Evolutionary conservation across 2,888 invertebrate species (phyloP).

Genomic region (Eurytoma adleriae): DNA sequence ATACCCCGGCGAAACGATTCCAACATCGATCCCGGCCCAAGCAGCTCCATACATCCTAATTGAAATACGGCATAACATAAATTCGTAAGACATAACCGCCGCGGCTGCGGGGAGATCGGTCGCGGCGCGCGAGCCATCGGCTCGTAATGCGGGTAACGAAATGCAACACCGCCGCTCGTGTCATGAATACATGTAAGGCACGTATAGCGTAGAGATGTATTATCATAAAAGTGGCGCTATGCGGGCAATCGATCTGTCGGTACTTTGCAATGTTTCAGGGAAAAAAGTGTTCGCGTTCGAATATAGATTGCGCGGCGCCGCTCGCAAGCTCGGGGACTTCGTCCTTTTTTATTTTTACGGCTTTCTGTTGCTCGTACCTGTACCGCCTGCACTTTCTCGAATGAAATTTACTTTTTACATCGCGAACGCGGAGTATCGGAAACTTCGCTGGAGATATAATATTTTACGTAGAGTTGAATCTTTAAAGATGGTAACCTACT

Average conservation of each 20-base stretch:
- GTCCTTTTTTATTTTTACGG: neutral
- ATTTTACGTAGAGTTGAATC: neutral
- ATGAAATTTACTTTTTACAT: conserved; percentile 6
- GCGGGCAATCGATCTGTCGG: conserved; percentile 49
- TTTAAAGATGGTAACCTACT: neutral
- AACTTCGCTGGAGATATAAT: neutral
- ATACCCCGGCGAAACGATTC: neutral
- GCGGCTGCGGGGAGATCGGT: neutral
- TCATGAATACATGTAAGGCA: conserved; percentile 37
- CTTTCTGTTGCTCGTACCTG: neutral
- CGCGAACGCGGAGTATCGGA: neutral
- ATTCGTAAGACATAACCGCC: conserved; percentile 1
- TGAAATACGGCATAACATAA: conserved; percentile 11
- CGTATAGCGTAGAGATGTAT: conserved; percentile 34
- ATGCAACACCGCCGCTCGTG: conserved; percentile 14
- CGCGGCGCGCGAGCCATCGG: conserved; percentile 22
- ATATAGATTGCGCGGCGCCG: conserved; percentile 15
- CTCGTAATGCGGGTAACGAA: conserved; percentile 37
- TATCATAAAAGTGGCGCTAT: conserved; percentile 44
- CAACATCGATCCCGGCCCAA: neutral
- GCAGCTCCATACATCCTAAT: conserved; percentile 14
- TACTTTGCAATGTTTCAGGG: conserved; percentile 39
- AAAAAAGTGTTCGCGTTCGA: conserved; percentile 20
- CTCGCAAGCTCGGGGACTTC: neutral
- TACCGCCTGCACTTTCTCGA: neutral